Percentiles rank a stretch among this genome's conserved stretches.
phyloP scores from a whole-genome alignment of 2,888 invertebrate species.

The Lobophora halterata region DNA sequence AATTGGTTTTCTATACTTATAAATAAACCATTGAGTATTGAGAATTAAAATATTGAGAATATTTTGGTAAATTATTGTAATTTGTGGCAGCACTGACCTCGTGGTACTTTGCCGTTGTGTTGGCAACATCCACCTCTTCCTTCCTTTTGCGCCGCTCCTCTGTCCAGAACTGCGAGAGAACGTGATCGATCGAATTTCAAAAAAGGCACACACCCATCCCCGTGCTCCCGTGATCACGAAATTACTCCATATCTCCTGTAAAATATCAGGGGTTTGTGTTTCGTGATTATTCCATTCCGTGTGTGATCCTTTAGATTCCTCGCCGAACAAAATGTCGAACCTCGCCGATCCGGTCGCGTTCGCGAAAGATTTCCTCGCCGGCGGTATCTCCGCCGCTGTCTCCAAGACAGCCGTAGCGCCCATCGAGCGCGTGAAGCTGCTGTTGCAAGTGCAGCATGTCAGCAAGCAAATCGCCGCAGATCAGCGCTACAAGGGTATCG shows the following conservation, averaged over 20 bases:
- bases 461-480: constrained; percentile 94
- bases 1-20: too few relatives aligned
- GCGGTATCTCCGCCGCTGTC: constrained; percentile 96
- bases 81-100: constrained; percentile 65
- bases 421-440: constrained; percentile 97
- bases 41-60: constrained; percentile 18
- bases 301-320: constrained; percentile 50
- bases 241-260: constrained; percentile 74
- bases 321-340: constrained; percentile 72
- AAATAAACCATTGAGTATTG: background rate
- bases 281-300: constrained; percentile 74
- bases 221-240: constrained; percentile 79
- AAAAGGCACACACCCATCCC: constrained; percentile 79
- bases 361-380: constrained; percentile 95
- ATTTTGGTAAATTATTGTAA: constrained; percentile 28
- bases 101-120: constrained; percentile 67
- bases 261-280: constrained; percentile 74
- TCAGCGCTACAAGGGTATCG: constrained; percentile 95
- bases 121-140: constrained; percentile 75
- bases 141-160: constrained; percentile 78
- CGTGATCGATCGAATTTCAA: constrained; percentile 81
- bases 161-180: constrained; percentile 74
- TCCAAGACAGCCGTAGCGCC: constrained; percentile 98
- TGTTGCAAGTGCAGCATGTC: constrained; percentile 97
- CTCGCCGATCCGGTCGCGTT: constrained; percentile 90